Evolutionary conservation across 2,113 vertebrate species (phyloP).

Genomic region (Hylia prasina): DNA sequence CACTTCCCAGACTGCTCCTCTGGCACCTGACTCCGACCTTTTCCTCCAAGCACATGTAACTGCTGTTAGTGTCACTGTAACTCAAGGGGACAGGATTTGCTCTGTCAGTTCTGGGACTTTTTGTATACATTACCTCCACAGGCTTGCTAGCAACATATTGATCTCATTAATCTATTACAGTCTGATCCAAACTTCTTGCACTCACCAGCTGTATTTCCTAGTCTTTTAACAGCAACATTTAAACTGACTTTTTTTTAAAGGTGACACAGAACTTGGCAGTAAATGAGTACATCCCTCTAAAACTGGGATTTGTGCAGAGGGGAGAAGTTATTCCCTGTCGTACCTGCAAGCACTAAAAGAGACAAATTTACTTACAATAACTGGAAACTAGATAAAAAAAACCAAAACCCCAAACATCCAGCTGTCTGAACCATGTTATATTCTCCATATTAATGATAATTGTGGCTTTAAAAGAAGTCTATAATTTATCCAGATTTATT

Average conservation of each 20-base stretch:
- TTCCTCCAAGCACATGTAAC: not conserved
- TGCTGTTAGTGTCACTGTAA: not conserved
- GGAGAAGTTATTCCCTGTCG: not conserved
- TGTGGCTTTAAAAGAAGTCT: not conserved
- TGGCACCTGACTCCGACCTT: not conserved
- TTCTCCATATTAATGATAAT: not conserved
- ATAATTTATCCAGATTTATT: not conserved
- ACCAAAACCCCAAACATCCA: rapidly evolving
- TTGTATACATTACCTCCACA: not conserved
- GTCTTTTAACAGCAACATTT: not conserved
- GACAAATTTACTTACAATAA: not conserved
- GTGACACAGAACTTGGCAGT: not conserved
- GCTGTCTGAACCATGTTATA: not conserved
- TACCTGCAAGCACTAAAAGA: not conserved
- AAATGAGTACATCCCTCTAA: not conserved
- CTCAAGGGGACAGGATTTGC: not conserved
- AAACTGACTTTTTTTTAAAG: not conserved
- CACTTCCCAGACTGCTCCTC: not conserved
- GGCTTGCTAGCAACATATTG: not conserved
- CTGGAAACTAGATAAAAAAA: not conserved
- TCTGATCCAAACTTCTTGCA: not conserved
- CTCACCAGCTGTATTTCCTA: not conserved
- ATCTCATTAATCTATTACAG: not conserved
- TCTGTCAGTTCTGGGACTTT: not conserved
- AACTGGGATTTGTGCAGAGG: not conserved